Evolutionary conservation across 2,888 invertebrate genomes (phyloP).

Genomic region (Parnassius mnemosyne): DNA sequence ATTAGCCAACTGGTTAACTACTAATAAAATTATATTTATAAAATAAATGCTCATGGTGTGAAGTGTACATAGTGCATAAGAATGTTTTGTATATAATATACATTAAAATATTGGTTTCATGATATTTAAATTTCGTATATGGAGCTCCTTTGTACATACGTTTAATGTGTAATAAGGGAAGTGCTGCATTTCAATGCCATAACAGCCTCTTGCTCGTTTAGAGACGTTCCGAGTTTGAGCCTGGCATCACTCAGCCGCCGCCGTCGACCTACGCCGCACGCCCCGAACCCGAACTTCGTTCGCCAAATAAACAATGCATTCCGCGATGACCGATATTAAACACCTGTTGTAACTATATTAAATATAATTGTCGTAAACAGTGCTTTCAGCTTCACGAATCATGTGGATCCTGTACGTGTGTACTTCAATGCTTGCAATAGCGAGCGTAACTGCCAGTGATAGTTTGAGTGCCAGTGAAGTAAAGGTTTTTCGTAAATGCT

Average conservation of each 20-base stretch:
- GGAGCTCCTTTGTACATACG: background rate
- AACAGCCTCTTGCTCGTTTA: conserved; percentile 57
- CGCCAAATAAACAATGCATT: conserved; percentile 54
- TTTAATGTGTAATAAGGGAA: conserved; percentile 24
- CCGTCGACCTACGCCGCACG: conserved; percentile 54
- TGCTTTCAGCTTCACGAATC: conserved; percentile 33
- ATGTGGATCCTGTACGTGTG: conserved; percentile 56
- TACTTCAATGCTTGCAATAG: conserved; percentile 37
- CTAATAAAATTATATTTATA: background rate
- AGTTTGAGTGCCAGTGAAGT: conserved; percentile 35
- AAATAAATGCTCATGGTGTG: too few relatives aligned
- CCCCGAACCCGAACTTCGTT: conserved; percentile 37
- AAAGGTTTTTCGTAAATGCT: conserved; percentile 64
- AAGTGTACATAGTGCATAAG: too few relatives aligned
- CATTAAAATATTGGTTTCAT: too few relatives aligned
- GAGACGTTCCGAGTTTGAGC: conserved; percentile 34
- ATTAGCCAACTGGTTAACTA: conserved; percentile 6
- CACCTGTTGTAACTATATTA: conserved; percentile 58
- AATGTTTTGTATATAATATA: too few relatives aligned
- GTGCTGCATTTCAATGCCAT: conserved; percentile 54
- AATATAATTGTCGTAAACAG: conserved; percentile 34
- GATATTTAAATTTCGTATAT: too few relatives aligned
- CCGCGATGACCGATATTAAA: conserved; percentile 52
- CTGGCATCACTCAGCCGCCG: conserved; percentile 48
- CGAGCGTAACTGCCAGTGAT: conserved; percentile 16